These are phyloP conservation scores for Cabera pusaria DNA, from an alignment of 2,888 invertebrate genomes.

Conservation along the genomic window DNA sequence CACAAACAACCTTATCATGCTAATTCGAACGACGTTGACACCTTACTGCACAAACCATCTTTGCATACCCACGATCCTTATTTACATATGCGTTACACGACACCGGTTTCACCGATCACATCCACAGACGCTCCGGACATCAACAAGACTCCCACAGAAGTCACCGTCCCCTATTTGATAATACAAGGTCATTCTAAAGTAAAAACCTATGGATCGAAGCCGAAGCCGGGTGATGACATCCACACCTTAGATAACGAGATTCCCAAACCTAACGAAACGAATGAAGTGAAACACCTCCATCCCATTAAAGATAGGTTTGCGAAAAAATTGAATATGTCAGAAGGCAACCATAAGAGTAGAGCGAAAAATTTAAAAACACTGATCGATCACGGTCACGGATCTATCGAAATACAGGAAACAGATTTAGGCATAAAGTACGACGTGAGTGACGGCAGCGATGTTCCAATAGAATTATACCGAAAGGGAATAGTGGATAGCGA, in stretches of 20 bases:
- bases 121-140: conserved; percentile 63
- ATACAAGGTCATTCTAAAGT: conserved; percentile 94
- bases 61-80: conserved; percentile 67
- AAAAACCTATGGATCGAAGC: conserved; percentile 89
- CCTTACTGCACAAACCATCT: conserved; percentile 40
- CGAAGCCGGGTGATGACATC: conserved; percentile 64
- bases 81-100: conserved; percentile 72
- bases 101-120: conserved; percentile 77
- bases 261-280: conserved; percentile 72
- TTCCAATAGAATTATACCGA: conserved; percentile 81
- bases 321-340: conserved; percentile 53
- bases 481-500: conserved; percentile 85
- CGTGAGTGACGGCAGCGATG: conserved; percentile 78
- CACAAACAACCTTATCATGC: conserved; percentile 46
- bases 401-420: conserved; percentile 81
- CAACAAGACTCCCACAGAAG: conserved; percentile 57
- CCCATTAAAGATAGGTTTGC: conserved; percentile 59
- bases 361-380: conserved; percentile 66
- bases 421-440: conserved; percentile 83
- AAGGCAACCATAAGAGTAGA: conserved; percentile 51
- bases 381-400: conserved; percentile 69
- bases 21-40: conserved; percentile 48
- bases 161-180: conserved; percentile 87
- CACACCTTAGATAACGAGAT: conserved; percentile 75
- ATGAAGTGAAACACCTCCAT: conserved; percentile 84